Evolutionary conservation across 2,113 vertebrate genomes (phyloP).

Genomic region (Sylvilagus bachmani): DNA sequence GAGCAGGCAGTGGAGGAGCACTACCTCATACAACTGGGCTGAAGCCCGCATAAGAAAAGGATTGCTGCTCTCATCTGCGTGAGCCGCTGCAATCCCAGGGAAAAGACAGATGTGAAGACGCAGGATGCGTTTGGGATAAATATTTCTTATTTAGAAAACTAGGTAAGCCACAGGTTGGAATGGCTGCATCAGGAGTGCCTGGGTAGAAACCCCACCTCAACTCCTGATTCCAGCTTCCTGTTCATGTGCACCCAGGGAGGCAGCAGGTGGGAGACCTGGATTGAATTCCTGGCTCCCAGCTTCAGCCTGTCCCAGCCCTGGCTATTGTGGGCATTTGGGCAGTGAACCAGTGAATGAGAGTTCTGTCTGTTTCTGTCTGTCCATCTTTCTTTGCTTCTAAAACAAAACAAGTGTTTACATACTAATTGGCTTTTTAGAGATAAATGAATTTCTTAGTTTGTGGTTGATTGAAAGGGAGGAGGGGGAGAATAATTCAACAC

Average conservation of each 20-base stretch:
- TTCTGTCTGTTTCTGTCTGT: too few species aligned
- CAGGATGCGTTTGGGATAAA: background rate
- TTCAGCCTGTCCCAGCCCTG: too few species aligned
- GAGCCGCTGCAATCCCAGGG: background rate
- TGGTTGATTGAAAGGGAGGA: background rate
- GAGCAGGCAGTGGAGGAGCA: background rate
- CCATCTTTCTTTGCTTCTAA: too few species aligned
- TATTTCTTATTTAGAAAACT: background rate
- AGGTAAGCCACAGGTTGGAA: too few species aligned
- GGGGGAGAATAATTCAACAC: background rate
- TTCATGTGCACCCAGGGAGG: too few species aligned
- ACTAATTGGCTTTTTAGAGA: background rate
- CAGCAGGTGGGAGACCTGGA: too few species aligned
- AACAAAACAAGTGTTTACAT: background rate
- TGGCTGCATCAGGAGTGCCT: too few species aligned
- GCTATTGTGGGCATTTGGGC: too few species aligned
- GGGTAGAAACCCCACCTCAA: too few species aligned
- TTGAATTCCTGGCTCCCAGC: too few species aligned
- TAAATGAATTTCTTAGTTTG: conserved; percentile 20
- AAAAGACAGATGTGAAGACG: background rate
- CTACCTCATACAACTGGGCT: background rate
- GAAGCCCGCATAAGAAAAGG: background rate
- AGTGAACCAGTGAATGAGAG: too few species aligned
- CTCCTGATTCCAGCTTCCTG: too few species aligned
- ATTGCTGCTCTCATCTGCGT: accelerated